Conservation (phyloP, 2,797 vertebrate genomes). For the Leptodactylus fallax region DNA sequence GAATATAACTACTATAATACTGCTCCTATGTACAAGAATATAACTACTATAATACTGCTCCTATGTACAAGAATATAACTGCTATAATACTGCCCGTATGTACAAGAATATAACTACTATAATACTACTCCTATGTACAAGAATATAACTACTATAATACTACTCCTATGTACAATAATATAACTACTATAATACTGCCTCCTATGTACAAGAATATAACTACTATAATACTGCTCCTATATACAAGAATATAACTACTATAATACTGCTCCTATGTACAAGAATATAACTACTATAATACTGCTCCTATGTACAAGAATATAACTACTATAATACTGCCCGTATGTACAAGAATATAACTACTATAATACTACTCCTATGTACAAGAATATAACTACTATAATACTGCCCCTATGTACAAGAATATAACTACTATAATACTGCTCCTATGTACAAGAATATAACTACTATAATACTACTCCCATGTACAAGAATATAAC, state of each 20-base stretch:
- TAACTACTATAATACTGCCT: neutral
- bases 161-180: neutral
- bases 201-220: neutral
- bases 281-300: slow-evolving; percentile 4
- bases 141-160: slow-evolving; percentile 8
- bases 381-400: slow-evolving; percentile 1
- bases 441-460: neutral
- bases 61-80: slow-evolving; percentile 10
- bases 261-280: neutral
- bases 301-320: neutral
- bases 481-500: neutral
- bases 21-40: slow-evolving; percentile 13
- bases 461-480: neutral
- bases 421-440: slow-evolving; percentile 12
- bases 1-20: slow-evolving; percentile 4
- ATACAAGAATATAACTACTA: neutral
- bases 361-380: neutral
- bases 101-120: slow-evolving; percentile 23
- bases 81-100: slow-evolving; percentile 11
- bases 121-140: neutral
- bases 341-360: neutral
- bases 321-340: neutral
- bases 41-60: slow-evolving; percentile 12
- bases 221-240: neutral
- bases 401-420: slow-evolving; percentile 3